Conservation (phyloP, 1,140 invertebrate species). For the Zelostemma sp. region DNA sequence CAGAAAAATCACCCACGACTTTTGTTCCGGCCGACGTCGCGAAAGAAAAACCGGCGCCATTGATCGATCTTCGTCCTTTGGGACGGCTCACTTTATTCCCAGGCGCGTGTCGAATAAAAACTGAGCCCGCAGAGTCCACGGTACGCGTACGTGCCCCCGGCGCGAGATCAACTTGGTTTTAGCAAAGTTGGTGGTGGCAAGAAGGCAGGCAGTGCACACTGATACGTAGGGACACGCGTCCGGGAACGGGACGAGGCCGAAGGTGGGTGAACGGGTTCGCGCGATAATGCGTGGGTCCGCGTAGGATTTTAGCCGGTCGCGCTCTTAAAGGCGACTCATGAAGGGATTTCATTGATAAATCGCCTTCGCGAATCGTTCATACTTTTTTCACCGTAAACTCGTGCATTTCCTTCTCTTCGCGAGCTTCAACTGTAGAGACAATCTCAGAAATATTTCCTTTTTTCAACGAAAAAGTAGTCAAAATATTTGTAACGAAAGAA, state of each 20-base stretch:
- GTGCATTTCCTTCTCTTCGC: too few relatives aligned
- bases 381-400: too few relatives aligned
- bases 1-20: too few relatives aligned
- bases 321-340: background rate
- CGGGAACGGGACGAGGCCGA: conserved; percentile 58
- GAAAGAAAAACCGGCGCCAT: too few relatives aligned
- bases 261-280: conserved; percentile 68
- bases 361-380: background rate
- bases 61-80: background rate
- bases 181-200: conserved; percentile 14
- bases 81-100: conserved; percentile 7
- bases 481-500: too few relatives aligned
- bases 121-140: conserved; percentile 25
- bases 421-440: too few relatives aligned
- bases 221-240: conserved; percentile 17
- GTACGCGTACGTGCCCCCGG: too few relatives aligned
- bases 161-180: conserved; percentile 40
- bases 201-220: conserved; percentile 16
- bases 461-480: too few relatives aligned
- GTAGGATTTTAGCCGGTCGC: conserved; percentile 48
- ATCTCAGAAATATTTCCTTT: too few relatives aligned
- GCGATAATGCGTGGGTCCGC: conserved; percentile 52
- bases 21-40: too few relatives aligned
- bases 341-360: conserved; percentile 29
- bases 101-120: conserved; percentile 38